Evolutionary conservation across 2,113 vertebrate species (phyloP).

Genomic region (Hemibagrus wyckioides): DNA sequence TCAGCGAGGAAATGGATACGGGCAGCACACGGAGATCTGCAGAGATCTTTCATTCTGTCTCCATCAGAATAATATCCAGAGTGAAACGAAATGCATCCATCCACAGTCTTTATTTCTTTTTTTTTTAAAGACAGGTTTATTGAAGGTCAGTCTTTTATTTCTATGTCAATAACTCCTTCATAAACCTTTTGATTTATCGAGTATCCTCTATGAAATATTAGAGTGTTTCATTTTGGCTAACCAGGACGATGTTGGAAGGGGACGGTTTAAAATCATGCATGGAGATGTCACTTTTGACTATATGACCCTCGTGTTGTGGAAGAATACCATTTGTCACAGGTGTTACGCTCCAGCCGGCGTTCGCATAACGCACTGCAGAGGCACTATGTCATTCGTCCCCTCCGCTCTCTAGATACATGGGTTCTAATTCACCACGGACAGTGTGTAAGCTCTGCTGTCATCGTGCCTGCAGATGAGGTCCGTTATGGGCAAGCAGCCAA

Average conservation of each 20-base stretch:
- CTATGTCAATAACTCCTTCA: neutral
- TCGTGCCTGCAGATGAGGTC: constrained; percentile 28
- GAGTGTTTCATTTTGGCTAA: neutral
- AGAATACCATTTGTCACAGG: constrained; percentile 20
- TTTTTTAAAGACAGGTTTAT: neutral
- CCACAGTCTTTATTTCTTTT: neutral
- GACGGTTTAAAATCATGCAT: neutral
- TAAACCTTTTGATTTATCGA: neutral
- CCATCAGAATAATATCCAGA: neutral
- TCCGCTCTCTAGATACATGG: constrained; percentile 24
- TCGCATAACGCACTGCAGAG: neutral
- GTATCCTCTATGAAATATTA: neutral
- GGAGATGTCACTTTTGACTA: neutral
- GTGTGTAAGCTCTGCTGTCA: constrained; percentile 36
- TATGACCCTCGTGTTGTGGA: neutral
- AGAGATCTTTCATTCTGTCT: neutral
- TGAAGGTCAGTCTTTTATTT: neutral
- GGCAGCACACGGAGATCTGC: neutral
- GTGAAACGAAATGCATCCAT: neutral
- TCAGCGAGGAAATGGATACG: constrained; percentile 12
- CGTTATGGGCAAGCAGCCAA: constrained; percentile 12
- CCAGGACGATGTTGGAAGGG: neutral
- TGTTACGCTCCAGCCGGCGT: neutral
- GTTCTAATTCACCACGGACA: constrained; percentile 32
- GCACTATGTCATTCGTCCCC: neutral